These are phyloP conservation scores for Cheumatopsyche charites DNA, from an alignment of 1,140 invertebrate species.

Conservation along the genomic window DNA sequence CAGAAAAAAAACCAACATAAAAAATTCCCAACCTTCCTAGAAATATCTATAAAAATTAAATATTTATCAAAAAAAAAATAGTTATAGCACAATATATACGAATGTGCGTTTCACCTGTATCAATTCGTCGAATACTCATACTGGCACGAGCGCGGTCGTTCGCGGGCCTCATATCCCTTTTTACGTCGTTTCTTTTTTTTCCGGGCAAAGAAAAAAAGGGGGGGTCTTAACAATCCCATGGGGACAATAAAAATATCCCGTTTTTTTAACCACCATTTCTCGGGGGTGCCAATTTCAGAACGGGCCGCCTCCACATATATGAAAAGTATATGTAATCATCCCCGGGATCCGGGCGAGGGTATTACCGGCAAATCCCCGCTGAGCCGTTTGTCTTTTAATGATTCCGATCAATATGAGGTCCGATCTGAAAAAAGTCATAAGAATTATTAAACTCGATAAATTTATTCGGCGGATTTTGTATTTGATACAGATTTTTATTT, in stretches of 20 bases:
- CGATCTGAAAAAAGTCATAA: too few relatives aligned
- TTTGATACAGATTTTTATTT: too few relatives aligned
- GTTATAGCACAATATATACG: too few relatives aligned
- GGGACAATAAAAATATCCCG: conserved; percentile 47
- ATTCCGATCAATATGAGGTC: conserved; percentile 30
- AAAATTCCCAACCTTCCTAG: too few relatives aligned
- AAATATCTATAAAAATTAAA: too few relatives aligned
- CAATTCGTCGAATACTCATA: conserved; percentile 19
- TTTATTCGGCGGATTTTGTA: too few relatives aligned
- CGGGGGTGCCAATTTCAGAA: conserved; percentile 39
- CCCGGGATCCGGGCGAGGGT: conserved; percentile 20
- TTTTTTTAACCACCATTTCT: conserved; percentile 46
- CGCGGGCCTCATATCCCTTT: conserved; percentile 29
- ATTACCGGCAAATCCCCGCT: conserved; percentile 41
- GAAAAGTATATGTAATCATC: conserved; percentile 37
- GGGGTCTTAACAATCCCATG: conserved; percentile 43
- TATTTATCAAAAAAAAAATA: too few relatives aligned
- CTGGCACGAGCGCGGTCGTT: conserved; percentile 3
- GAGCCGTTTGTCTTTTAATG: conserved; percentile 40
- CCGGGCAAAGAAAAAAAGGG: conserved; percentile 14
- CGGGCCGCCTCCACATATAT: conserved; percentile 37
- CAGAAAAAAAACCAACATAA: too few relatives aligned
- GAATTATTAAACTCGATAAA: too few relatives aligned
- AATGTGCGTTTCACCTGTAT: conserved; percentile 28
- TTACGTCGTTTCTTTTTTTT: conserved; percentile 30